A percentile compares a stretch with the other conserved stretches of the same genome.
Evolutionary conservation across 2,888 invertebrate genomes (phyloP).

Genomic region (Alcis repandata): DNA sequence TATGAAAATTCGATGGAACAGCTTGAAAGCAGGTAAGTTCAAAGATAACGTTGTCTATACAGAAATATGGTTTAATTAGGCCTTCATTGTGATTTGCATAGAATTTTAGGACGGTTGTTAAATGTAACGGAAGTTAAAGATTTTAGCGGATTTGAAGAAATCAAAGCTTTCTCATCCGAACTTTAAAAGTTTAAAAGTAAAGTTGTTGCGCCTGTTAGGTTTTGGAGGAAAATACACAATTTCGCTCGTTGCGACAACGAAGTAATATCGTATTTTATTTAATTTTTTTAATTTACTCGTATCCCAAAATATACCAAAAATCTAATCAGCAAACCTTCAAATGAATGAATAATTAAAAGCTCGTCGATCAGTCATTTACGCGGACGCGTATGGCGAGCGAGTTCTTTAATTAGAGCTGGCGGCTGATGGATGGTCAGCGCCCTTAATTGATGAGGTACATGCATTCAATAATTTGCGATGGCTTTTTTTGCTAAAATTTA

Average conservation of each 20-base stretch:
- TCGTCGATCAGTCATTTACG: conserved; percentile 49
- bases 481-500: not conserved
- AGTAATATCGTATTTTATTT: no score
- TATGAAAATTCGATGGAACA: conserved; percentile 53
- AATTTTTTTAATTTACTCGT: not conserved
- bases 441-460: conserved; percentile 61
- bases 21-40: conserved; percentile 80
- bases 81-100: conserved; percentile 66
- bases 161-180: conserved; percentile 5
- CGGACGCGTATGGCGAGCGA: conserved; percentile 49
- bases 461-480: no score
- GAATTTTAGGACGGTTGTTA: conserved; percentile 33
- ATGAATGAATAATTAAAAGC: conserved; percentile 33
- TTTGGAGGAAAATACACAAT: no score
- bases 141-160: conserved; percentile 21
- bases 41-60: conserved; percentile 79
- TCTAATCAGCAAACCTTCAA: conserved; percentile 17
- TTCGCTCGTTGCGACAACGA: no score
- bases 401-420: conserved; percentile 67
- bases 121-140: conserved; percentile 30
- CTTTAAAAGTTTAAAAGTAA: not conserved
- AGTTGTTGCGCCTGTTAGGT: no score
- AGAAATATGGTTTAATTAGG: conserved; percentile 77
- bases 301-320: conserved; percentile 2
- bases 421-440: conserved; percentile 65